Evolutionary conservation across 2,888 invertebrate genomes (phyloP).

Genomic region (Hirtodrosophila alboralis): DNA sequence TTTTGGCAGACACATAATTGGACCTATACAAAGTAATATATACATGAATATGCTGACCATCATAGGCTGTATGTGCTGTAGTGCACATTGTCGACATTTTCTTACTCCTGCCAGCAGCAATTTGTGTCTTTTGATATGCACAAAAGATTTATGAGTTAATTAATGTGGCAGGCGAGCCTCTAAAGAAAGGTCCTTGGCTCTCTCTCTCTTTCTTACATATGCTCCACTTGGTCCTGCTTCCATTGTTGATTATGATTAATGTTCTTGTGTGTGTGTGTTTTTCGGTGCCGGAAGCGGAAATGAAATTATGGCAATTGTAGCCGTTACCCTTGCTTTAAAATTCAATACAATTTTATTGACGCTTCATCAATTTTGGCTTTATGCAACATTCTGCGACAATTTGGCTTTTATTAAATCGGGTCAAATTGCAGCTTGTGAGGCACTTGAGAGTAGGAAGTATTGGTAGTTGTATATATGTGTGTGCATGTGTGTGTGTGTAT

Average conservation of each 20-base stretch:
- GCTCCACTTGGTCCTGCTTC: constrained; percentile 10
- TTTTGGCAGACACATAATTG: constrained; percentile 53
- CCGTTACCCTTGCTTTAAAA: constrained; percentile 44
- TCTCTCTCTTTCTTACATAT: not conserved
- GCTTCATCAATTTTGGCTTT: constrained; percentile 42
- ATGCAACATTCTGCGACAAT: constrained; percentile 40
- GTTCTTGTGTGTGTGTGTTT: constrained; percentile 12
- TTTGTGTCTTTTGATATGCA: constrained; percentile 68
- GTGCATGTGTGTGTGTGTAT: constrained; percentile 10
- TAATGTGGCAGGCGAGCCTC: constrained; percentile 51
- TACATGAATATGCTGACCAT: constrained; percentile 14
- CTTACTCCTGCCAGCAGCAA: constrained; percentile 36
- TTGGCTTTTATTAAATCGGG: constrained; percentile 56
- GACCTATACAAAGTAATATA: not conserved
- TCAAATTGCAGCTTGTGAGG: constrained; percentile 44
- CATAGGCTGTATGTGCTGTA: constrained; percentile 26
- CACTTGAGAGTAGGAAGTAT: constrained; percentile 11
- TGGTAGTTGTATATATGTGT: constrained; percentile 3
- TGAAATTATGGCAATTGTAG: constrained; percentile 31
- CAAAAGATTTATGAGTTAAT: constrained; percentile 79
- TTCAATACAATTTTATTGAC: constrained; percentile 30
- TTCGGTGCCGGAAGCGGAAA: constrained; percentile 56
- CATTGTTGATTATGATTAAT: constrained; percentile 71
- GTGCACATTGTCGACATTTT: constrained; percentile 14
- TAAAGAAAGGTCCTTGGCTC: constrained; percentile 17